A percentile compares a stretch with the other conserved stretches of the same genome.
These are phyloP conservation scores for Chorisops tibialis DNA, from an alignment of 2,888 invertebrate genomes.

Conservation along the genomic window DNA sequence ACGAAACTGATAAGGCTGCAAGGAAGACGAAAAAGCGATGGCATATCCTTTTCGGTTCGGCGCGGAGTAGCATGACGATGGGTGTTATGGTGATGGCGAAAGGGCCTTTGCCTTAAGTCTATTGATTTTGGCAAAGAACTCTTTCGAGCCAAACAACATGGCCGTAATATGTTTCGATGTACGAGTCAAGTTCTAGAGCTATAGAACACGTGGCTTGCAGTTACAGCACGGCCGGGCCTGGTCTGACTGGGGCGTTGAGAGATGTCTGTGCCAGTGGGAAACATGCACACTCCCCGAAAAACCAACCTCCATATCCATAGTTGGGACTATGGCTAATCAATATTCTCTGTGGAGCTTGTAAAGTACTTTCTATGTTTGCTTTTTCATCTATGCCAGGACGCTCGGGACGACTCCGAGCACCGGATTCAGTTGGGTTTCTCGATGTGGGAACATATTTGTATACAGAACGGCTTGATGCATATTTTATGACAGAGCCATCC, in stretches of 20 bases:
- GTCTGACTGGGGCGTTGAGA: neutral
- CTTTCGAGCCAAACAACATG: neutral
- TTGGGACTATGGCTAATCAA: constrained; percentile 13
- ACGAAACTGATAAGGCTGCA: constrained; percentile 16
- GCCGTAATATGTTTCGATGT: neutral
- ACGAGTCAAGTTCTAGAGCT: neutral
- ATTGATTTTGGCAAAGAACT: constrained; percentile 22
- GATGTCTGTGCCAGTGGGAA: constrained; percentile 1
- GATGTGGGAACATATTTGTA: constrained; percentile 18
- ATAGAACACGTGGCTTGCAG: constrained; percentile 20
- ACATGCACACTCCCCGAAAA: neutral
- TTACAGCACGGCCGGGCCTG: constrained; percentile 2
- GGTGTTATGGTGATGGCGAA: constrained; percentile 4
- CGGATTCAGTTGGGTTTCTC: neutral
- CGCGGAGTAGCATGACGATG: neutral
- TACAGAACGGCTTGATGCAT: constrained; percentile 15
- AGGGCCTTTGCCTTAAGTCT: constrained; percentile 14
- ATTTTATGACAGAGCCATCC: constrained; percentile 5
- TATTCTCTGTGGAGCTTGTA: constrained; percentile 21
- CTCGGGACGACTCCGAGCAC: neutral
- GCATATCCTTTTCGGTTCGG: no score
- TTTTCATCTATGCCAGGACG: constrained; percentile 17
- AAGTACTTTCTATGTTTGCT: constrained; percentile 17
- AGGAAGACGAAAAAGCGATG: neutral
- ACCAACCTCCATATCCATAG: neutral